Conservation (phyloP, 2,113 vertebrate genomes). For the Cisticola juncidis region DNA sequence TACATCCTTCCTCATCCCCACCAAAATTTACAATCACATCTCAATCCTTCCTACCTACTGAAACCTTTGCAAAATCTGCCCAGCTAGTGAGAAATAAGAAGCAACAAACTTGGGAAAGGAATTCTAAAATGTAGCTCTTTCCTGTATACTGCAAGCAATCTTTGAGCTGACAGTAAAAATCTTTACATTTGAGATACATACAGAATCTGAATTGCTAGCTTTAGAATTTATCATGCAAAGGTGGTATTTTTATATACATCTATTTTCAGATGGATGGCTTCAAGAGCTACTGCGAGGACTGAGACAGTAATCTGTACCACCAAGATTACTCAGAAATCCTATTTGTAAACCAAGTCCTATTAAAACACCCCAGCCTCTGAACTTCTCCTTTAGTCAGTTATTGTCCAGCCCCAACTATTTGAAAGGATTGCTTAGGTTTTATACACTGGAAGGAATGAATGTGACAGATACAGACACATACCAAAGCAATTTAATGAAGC, state of each 20-base stretch:
- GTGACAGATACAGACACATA: neutral
- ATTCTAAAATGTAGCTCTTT: neutral
- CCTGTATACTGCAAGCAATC: neutral
- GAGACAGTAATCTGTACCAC: neutral
- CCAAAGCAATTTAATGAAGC: neutral
- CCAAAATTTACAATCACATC: neutral
- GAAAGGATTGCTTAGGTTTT: neutral
- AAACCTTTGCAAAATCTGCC: neutral
- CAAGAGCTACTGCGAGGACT: neutral
- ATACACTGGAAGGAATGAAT: neutral
- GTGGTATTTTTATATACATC: neutral
- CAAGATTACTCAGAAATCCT: neutral
- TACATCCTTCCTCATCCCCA: neutral
- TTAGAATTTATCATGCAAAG: neutral
- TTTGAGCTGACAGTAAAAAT: neutral
- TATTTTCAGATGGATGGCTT: neutral
- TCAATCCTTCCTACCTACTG: neutral
- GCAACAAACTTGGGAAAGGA: neutral
- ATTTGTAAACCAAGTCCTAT: neutral
- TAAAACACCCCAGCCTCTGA: neutral
- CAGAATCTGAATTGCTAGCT: neutral
- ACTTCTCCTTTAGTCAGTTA: neutral
- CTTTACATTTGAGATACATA: neutral
- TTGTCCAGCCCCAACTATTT: neutral
- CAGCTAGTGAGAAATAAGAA: neutral